Base-by-base conservation (phyloP, 53 echinoderm and acorn worm species). In the Apostichopus leukothele region DNA sequence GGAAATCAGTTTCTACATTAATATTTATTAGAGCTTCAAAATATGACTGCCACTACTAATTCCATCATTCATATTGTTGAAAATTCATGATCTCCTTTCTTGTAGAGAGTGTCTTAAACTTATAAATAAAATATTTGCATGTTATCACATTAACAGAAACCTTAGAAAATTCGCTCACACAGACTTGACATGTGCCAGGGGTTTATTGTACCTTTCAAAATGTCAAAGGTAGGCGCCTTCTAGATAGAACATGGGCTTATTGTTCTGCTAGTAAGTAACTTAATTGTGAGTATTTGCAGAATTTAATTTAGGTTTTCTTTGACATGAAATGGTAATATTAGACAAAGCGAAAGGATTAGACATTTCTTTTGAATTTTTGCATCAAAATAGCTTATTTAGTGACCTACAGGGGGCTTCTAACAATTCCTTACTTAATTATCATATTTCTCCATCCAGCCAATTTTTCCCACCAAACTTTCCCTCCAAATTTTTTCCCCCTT, bases 401-500 rank as follows among this genome's bases (percentile, higher is more conserved):
- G 81, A 81, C 81, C 81, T 81, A 54, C 81, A 81, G 81, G 81
- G 81, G 81, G 81, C 81, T 81, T 81, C 54, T 54, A 81, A 53
- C 60, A 81, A 59, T 57, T 57, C 55, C 51, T 81, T 57, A 55
- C 59, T 81, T 59, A 57, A 81, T 81, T 81, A 81, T 81, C 81
- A 81, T 21, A 81, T 81, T 81, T 81, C 81, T 81, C 55, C 51
- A 55, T 81, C 81, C 81, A 81, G 55, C 53, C 81, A 81, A 81
- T 81, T 81, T 23, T 81, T 81, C 81, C 81, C 81, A 81, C 81
- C 81, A 81, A 81, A 81, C 54, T 81, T 81, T 81, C 59, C 81
- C 81, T 59, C 59, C 81, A 54, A 81, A 5, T 81, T 81, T 81
- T 81, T 81, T 50, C 39, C 23, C 23, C 55, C 18, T 19, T 68